Evolutionary conservation across 2,888 invertebrate genomes (phyloP), one percentile per base, ranked within the genome.

Genomic region (Eurois occulta): DNA sequence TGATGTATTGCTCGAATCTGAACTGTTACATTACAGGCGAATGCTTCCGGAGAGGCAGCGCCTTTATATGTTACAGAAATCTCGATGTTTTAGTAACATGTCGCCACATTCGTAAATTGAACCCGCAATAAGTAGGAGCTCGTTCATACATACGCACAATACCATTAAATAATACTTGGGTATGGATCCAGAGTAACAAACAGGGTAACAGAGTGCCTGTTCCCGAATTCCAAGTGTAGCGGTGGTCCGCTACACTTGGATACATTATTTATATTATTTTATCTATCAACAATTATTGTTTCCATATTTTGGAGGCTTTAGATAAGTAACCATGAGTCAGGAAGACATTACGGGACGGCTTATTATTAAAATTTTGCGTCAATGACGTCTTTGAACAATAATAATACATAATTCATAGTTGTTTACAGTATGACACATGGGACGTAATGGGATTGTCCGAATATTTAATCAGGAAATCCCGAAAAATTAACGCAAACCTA

Each of bases 321-420:
- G 60, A 13, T 71, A 10, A 10, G 21, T 71, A 10, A 10, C 41
- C 41, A 41, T 41, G 41, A 41, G 41, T 10, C 41, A 41, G 41
- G 41, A 0, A 41, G 1, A 41, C 10, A 41, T 41, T 41, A 41
- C 41, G 41, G 41, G 10, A 43, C 32, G 21, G 18, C 13, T 55
- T 43, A 46, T 71, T 55, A 32, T 55, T 75, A 75, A 38, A 72
- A 72, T 24, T 28, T 43, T 21, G 18, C 38, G 43, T 28, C 46
- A 60, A 18, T 73, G 24, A 75, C 28, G 41, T 48, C 11, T 41
- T 48, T 32, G 38, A 62, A 41, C 18, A 73, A 28, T 60, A 72
- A 60, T 21, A 52, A 52, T 28, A 6, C n/a, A 76, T 55, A 28
- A 46, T 28, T 35, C 35, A 65, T 52, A 16, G 24, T 55, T 52